Conservation (phyloP, 2,888 invertebrate genomes). For the Sericinus montela region DNA sequence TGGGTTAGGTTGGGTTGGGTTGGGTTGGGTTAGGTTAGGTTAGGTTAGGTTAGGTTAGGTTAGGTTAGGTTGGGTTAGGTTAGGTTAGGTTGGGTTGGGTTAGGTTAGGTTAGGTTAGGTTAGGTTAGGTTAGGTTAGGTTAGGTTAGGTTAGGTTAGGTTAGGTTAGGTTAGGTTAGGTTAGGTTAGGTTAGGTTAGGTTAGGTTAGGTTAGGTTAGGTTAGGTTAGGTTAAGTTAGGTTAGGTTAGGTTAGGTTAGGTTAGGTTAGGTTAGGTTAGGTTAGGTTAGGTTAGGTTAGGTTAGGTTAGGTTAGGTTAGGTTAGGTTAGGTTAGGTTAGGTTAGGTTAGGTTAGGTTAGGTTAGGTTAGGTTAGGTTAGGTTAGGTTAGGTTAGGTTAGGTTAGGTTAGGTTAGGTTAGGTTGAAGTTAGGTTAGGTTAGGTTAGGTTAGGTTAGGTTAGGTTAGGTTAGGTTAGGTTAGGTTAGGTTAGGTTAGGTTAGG, state of each 20-base stretch:
- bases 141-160: background rate
- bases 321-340: background rate
- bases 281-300: background rate
- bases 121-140: background rate
- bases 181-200: background rate
- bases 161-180: background rate
- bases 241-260: background rate
- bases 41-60: background rate
- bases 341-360: background rate
- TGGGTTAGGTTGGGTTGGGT: background rate
- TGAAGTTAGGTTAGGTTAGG: too few species aligned
- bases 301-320: conserved; percentile 2
- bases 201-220: background rate
- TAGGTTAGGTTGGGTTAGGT: background rate
- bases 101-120: background rate
- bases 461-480: background rate
- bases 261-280: background rate
- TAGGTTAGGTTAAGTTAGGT: background rate
- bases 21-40: background rate
- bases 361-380: background rate
- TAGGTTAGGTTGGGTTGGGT: background rate
- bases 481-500: background rate
- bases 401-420: background rate
- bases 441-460: background rate
- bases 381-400: background rate